Evolutionary conservation across 2,888 invertebrate genomes (phyloP), one percentile per base, ranked within the genome.

Genomic region (Drosophila demipolita): DNA sequence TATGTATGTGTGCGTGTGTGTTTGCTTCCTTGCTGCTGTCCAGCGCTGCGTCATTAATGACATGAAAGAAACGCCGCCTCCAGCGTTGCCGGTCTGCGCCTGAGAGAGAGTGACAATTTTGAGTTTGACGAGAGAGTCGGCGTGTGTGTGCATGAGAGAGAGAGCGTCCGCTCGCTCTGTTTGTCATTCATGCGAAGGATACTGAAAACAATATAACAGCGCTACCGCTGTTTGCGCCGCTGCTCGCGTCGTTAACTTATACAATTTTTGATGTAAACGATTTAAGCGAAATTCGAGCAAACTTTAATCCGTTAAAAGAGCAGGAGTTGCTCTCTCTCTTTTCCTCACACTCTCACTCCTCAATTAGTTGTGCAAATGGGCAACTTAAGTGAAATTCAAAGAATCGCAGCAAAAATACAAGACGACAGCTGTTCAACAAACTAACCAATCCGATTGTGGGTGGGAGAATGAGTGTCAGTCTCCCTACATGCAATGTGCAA

Each of bases 271-370:
- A 73, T 83, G 71, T 75, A 83, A 81, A 67, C 59, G 66, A 66
- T 74, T 81, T 77, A 70, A 64, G 52, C 45, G 50, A 73, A 88
- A 76, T 89, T 89, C 89, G 83, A 90, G 89, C 84, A 78, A 90
- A 87, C 89, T 80, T 86, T 55, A 75, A 73, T 59, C 67, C 57
- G 40, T 40, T 32, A 38, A 69, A 59, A 50, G 57, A 61, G 42
- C 58, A 57, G 48, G 29, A 26, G 26, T 32, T 36, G 17, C 55
- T 32, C n/a, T 11, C 42, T 8, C 54, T 42, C 29, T 32, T 35
- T 20, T 17, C 33, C 36, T n/a, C 17, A n/a, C 29, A 9, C 20
- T 12, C 57, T 35, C 68, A 75, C 66, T 73, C 88, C 86, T 82
- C 83, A 88, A 83, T 83, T 83, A 87, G 75, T 79, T 63, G 72